These are phyloP conservation scores for Petrophora chlorosata DNA, from an alignment of 2,888 invertebrate genomes.

Conservation along the genomic window DNA sequence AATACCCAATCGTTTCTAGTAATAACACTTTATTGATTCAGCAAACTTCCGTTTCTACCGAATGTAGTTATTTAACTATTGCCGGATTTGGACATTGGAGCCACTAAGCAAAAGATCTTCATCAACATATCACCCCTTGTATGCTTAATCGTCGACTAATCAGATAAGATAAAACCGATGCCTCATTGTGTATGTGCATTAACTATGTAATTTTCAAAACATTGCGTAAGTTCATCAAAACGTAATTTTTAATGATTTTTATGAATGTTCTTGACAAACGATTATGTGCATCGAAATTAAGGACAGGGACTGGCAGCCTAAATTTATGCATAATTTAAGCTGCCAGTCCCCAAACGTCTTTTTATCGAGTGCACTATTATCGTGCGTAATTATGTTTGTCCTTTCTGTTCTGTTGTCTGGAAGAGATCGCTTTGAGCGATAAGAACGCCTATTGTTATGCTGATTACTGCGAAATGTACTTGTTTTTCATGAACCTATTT, in stretches of 20 bases:
- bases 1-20: conserved; percentile 8
- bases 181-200: not conserved
- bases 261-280: not conserved
- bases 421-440: too few relatives aligned
- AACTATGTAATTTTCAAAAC: not conserved
- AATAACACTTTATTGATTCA: conserved; percentile 24
- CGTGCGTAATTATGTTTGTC: too few relatives aligned
- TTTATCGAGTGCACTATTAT: too few relatives aligned
- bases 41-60: conserved; percentile 36
- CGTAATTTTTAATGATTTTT: not conserved
- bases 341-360: too few relatives aligned
- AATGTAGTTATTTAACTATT: conserved; percentile 24
- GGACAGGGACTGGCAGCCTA: not conserved
- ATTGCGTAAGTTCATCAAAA: not conserved
- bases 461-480: too few relatives aligned
- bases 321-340: too few relatives aligned
- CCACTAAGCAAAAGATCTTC: conserved; percentile 13
- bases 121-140: conserved; percentile 8
- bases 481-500: too few relatives aligned
- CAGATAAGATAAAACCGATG: conserved; percentile 12
- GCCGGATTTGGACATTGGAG: conserved; percentile 13
- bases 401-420: too few relatives aligned
- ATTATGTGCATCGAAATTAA: not conserved
- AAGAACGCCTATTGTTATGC: too few relatives aligned
- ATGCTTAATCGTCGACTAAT: conserved; percentile 11